A percentile compares a stretch with the other conserved stretches of the same genome.
phyloP scores from a whole-genome alignment of 2,888 invertebrate genomes.

The Diabrotica balteata region DNA sequence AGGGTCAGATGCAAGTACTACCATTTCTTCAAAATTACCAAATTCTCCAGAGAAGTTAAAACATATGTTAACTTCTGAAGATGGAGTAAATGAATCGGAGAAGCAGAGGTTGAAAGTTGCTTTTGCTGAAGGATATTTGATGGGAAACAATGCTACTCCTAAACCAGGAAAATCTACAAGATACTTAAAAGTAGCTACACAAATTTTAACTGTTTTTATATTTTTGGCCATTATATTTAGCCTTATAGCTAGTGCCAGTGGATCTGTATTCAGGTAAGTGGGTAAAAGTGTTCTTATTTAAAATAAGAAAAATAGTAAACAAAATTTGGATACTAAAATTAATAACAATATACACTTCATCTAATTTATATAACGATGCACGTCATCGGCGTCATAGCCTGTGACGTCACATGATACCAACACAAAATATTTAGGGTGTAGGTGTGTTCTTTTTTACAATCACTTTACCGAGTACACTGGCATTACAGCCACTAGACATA shows the following conservation, averaged over 20 bases:
- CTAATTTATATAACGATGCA: too few species aligned
- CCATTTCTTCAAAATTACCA: constrained; percentile 39
- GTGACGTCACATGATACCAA: too few species aligned
- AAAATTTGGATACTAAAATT: too few species aligned
- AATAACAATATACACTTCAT: too few species aligned
- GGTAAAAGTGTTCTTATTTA: too few species aligned
- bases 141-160: constrained; percentile 66
- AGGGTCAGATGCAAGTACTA: constrained; percentile 41
- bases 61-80: constrained; percentile 64
- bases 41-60: constrained; percentile 61
- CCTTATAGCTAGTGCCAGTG: constrained; percentile 75
- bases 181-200: constrained; percentile 76
- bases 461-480: too few species aligned
- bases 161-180: constrained; percentile 64
- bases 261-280: constrained; percentile 71
- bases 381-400: too few species aligned
- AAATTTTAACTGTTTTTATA: constrained; percentile 74
- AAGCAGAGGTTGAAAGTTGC: constrained; percentile 83
- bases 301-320: too few species aligned
- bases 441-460: too few species aligned
- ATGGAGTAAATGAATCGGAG: constrained; percentile 62
- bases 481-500: too few species aligned
- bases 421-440: too few species aligned
- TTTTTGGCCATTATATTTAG: constrained; percentile 81
- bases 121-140: constrained; percentile 89